Evolutionary conservation across 1,140 invertebrate genomes (phyloP), one percentile per base, ranked within the genome.

Genomic region (Drosophila tsacasi): DNA sequence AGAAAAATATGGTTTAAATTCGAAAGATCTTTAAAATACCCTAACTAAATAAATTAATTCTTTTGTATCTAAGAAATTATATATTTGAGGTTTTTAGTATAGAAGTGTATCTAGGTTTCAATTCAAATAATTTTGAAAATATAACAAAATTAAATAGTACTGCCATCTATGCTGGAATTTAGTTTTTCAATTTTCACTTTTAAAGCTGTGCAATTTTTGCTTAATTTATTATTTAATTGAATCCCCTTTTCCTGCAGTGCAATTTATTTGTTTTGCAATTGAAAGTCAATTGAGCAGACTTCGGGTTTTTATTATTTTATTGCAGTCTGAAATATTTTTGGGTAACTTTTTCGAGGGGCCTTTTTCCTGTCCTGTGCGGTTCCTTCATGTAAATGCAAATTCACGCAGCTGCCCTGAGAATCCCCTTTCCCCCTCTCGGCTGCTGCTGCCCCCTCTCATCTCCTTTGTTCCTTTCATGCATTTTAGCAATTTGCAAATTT

Each of bases 401-500:
- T 74, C 67, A 73, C 69, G 68, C 69, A 73, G 69, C 55, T 72
- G 67, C 68, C 57, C 58, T 42, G 39, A 12, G 57, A 21, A 25
- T 39, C 39, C 69, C n/a, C 37, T 5, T 23, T 13, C 2, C 66
- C 13, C 30, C 44, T 5, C 42, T 21, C 25, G 17, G 59, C 76
- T 77, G 60, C 77, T 74, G 67, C 52, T 17, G 15, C 23, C 47
- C 47, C 49, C 59, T 52, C 30, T 64, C 49, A 54, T 17, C 52
- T 55, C 32, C 46, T 66, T 81, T 55, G 61, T 65, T 71, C 61
- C 83, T 83, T 77, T 87, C 84, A 81, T 84, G 84, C 77, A 68
- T 87, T 83, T 89, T 72, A 81, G 84, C 84, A 89, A 89, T 89
- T 89, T 89, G 85, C 84, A 89, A 89, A 89, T 90, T 89, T 89